phyloP scores from a whole-genome alignment of 2,797 vertebrate genomes.

The Pangasius macronema region DNA sequence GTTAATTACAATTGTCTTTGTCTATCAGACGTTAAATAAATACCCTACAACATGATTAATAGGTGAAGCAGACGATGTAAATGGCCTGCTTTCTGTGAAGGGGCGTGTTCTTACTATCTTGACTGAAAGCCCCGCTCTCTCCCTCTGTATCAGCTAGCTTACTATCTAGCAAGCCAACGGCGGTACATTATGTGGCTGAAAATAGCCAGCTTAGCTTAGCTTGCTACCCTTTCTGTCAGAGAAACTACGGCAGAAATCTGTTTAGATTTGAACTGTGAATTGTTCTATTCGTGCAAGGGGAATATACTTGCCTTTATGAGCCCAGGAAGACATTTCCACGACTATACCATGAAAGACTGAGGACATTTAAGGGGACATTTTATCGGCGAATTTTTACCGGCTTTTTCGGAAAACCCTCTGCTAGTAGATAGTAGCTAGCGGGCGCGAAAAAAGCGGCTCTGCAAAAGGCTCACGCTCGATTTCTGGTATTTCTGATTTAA shows the following conservation, averaged over 20 bases:
- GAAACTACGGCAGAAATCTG: conserved; percentile 51
- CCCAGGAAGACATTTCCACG: conserved; percentile 33
- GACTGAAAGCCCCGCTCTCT: conserved; percentile 59
- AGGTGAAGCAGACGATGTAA: conserved; percentile 28
- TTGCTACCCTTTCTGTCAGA: conserved; percentile 57
- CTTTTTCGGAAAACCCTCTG: conserved; percentile 60
- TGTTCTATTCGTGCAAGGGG: conserved; percentile 23
- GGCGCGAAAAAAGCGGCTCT: conserved; percentile 37
- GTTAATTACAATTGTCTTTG: neutral
- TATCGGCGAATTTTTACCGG: conserved; percentile 68
- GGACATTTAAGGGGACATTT: conserved; percentile 25
- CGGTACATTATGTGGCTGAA: conserved; percentile 57
- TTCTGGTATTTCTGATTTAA: conserved; percentile 34
- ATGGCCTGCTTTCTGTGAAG: conserved; percentile 58
- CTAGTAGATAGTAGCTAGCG: conserved; percentile 56
- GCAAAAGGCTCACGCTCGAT: conserved; percentile 22
- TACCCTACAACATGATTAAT: conserved; percentile 16
- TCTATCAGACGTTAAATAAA: conserved; percentile 34
- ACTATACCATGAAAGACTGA: conserved; percentile 51
- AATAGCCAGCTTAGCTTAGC: conserved; percentile 69
- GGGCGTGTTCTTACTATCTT: conserved; percentile 70
- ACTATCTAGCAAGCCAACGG: conserved; percentile 59
- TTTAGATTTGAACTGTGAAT: conserved; percentile 24
- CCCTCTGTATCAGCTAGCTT: conserved; percentile 58
- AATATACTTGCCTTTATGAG: conserved; percentile 19